Percentiles rank a stretch among this genome's conserved stretches.
Evolutionary conservation across 2,888 invertebrate species (phyloP).

Genomic region (Nasonovia ribisnigri): DNA sequence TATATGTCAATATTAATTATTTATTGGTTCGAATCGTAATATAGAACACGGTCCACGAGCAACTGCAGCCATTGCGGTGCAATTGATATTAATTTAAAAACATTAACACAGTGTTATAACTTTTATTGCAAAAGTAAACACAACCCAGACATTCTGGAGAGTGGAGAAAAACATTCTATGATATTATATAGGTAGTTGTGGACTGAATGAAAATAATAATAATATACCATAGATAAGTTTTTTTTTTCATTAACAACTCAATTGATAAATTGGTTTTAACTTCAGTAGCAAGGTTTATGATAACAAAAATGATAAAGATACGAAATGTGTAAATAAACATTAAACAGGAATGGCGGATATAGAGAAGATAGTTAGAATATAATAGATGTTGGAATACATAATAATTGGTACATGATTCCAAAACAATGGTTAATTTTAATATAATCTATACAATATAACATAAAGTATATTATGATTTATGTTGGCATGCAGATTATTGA

Average conservation of each 20-base stretch:
- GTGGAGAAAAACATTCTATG: conserved; percentile 10
- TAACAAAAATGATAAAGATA: conserved; percentile 29
- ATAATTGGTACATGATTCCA: too few relatives aligned
- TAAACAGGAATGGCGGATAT: too few relatives aligned
- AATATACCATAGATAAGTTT: neutral
- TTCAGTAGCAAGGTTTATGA: conserved; percentile 30
- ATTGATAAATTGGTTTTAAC: conserved; percentile 52
- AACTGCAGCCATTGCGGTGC: conserved; percentile 57
- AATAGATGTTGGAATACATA: too few relatives aligned
- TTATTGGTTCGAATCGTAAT: conserved; percentile 16
- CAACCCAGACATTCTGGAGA: conserved; percentile 22
- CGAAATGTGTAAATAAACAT: neutral
- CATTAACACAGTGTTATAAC: conserved; percentile 39
- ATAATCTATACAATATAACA: too few relatives aligned
- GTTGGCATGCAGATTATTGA: too few relatives aligned
- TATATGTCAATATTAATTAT: conserved; percentile 21
- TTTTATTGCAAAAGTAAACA: conserved; percentile 50
- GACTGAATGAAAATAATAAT: neutral
- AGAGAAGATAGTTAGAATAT: too few relatives aligned
- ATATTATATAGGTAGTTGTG: neutral
- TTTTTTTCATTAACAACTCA: neutral
- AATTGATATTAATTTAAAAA: conserved; percentile 56
- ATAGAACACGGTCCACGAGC: neutral
- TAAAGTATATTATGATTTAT: too few relatives aligned
- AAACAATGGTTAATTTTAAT: too few relatives aligned